A percentile compares a stretch with the other conserved stretches of the same genome.
Conservation (phyloP, 2,797 vertebrate genomes). For the Malurus splendens region DNA sequence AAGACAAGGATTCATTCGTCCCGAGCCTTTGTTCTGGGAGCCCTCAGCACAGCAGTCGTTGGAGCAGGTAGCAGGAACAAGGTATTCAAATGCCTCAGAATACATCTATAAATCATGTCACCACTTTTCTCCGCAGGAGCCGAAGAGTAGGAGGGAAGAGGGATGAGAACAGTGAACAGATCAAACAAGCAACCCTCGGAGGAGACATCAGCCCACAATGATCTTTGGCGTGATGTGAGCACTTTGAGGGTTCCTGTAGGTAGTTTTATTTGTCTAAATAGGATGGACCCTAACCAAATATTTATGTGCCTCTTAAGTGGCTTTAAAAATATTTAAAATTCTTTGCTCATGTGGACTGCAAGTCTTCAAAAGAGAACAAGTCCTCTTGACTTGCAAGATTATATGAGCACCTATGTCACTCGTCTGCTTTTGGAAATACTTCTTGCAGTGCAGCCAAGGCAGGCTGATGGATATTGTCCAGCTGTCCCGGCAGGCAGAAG, state of each 20-base stretch:
- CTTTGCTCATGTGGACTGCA: background rate
- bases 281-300: background rate
- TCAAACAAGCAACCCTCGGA: background rate
- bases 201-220: background rate
- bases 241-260: background rate
- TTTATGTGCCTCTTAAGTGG: background rate
- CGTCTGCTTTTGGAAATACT: background rate
- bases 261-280: conserved; percentile 16
- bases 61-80: background rate
- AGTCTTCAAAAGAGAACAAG: background rate
- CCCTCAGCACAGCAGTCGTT: background rate
- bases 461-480: background rate
- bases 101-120: conserved; percentile 26
- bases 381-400: background rate
- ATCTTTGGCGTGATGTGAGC: background rate
- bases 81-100: background rate
- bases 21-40: background rate
- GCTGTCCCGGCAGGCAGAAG: background rate
- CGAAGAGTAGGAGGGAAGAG: background rate
- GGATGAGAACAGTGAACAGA: background rate
- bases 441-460: background rate
- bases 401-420: background rate
- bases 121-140: background rate
- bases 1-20: background rate
- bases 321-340: conserved; percentile 21